Evolutionary conservation across 2,113 vertebrate genomes (phyloP), one percentile per base, ranked within the genome.

Genomic region (Chaetura pelagica): DNA sequence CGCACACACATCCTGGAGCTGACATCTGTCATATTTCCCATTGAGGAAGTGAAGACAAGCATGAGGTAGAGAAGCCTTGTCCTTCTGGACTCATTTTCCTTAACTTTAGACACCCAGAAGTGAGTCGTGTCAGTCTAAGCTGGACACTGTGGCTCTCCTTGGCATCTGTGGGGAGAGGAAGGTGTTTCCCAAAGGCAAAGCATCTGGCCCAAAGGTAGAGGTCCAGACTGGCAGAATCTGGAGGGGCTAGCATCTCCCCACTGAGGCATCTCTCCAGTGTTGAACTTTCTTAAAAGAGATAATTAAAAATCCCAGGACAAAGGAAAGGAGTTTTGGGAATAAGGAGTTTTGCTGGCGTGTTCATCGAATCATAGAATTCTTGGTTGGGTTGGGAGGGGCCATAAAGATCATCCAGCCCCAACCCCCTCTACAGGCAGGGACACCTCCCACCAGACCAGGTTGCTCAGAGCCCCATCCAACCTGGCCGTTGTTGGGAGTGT

Each of bases 11-110:
- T 99, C 96, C 97, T 98, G 87, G 99, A 99, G 97, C 99, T 99
- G 16, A 99, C 98, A 14, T 98, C 98, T 0, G 98, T 99, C 97
- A 99, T 99, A 95, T 99, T 99, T 94, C 98, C 98, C 85, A 98
- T 98, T 1, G 98, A 99, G 46, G 99, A 99, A 98, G 99, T 99
- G 66, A 99, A 99, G 96, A 98, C 98, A 69, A 97, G 98, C 80
- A 97, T 97, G 97, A 99, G 99, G 99, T 99, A 97, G 24, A 69
- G 57, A 69, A 52, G 54, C 2, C 12, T 63, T 42, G 20, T 46
- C 46, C 90, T 89, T 82, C 49, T 64, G 81, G 83, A 16, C 2
- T 81, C 6, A 0, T 54, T 93, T 61, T 16, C 18, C 40, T 90
- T 69, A 30, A 67, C 10, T 94, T 76, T 69, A 66, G 54, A 42